Evolutionary conservation across 2,113 vertebrate species (phyloP).

Genomic region (Nycticryphes semicollaris): DNA sequence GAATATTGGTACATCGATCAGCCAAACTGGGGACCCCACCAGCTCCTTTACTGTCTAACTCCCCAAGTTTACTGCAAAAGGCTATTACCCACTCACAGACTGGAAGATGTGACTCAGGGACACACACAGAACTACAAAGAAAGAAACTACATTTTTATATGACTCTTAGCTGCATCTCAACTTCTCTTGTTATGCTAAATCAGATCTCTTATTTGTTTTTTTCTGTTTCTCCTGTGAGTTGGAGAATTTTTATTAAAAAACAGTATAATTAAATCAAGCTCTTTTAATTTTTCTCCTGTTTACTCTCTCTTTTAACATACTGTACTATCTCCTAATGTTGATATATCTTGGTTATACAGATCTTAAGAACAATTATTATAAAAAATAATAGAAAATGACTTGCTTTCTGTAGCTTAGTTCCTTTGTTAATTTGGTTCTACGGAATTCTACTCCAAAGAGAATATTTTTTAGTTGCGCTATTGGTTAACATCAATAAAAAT

Average conservation of each 20-base stretch:
- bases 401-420: not conserved
- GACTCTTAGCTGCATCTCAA: not conserved
- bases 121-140: not conserved
- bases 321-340: not conserved
- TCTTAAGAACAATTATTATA: not conserved
- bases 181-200: not conserved
- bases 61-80: not conserved
- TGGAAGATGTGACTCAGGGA: not conserved
- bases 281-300: not conserved
- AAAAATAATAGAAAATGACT: not conserved
- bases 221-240: not conserved
- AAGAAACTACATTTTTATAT: not conserved
- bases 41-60: fast-evolving
- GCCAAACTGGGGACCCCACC: too few species aligned
- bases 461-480: not conserved
- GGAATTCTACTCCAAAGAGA: not conserved
- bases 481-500: not conserved
- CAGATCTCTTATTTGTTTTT: not conserved
- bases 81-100: not conserved
- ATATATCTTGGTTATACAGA: not conserved
- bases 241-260: not conserved
- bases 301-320: not conserved
- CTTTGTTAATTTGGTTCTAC: not conserved
- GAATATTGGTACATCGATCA: not conserved
- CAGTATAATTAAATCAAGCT: not conserved